Conservation (phyloP, 2,797 vertebrate species). For the Centropyge bicolor region DNA sequence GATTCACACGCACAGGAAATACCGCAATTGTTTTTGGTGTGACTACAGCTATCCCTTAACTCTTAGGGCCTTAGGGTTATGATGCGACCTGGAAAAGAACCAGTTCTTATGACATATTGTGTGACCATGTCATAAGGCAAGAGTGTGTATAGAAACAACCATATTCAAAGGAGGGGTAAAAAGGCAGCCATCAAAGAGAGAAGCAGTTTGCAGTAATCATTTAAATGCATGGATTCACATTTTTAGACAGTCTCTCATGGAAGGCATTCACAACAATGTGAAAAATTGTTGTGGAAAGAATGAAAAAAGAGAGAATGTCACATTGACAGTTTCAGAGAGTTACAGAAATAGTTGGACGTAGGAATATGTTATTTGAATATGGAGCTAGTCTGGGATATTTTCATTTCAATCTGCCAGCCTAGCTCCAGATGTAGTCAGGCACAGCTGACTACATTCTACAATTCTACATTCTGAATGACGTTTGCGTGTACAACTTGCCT, state of each 20-base stretch:
- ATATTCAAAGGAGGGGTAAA: no score
- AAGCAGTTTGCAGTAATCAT: no score
- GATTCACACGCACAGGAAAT: background rate
- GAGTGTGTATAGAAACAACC: no score
- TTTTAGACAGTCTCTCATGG: no score
- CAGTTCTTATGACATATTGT: background rate
- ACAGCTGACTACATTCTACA: background rate
- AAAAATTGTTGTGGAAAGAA: no score
- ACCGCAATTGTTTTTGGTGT: no score
- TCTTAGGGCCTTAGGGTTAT: background rate
- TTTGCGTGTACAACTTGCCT: background rate
- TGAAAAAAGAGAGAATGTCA: background rate
- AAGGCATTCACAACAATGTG: no score
- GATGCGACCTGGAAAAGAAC: background rate
- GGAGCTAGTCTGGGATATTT: background rate
- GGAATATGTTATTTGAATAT: background rate
- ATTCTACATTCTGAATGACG: no score
- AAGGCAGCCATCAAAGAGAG: no score
- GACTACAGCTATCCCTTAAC: background rate
- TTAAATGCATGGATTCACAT: no score
- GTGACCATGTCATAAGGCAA: background rate
- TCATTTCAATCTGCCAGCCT: background rate
- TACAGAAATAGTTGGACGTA: background rate
- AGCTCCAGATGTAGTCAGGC: background rate
- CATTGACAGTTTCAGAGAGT: background rate